Conservation (phyloP, 2,888 invertebrate genomes). For the Agonopterix subpropinquella region DNA sequence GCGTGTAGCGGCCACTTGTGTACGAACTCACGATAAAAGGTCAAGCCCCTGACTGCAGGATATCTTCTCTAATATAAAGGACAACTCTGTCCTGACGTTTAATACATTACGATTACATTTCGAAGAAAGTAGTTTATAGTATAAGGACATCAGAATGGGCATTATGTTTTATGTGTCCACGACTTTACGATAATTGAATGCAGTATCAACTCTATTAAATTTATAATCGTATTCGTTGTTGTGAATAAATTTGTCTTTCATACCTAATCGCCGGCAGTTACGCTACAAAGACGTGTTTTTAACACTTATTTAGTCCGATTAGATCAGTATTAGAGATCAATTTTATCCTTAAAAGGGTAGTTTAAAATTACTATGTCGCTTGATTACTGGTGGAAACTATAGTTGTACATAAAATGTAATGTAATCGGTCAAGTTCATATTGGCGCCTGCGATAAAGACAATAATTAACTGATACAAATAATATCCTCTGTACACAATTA, state of each 20-base stretch:
- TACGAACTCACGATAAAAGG: conserved; percentile 46
- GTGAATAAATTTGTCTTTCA: conserved; percentile 2
- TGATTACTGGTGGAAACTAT: not conserved
- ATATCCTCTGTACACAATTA: too few relatives aligned
- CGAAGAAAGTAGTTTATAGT: conserved; percentile 19
- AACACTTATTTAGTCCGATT: conserved; percentile 6
- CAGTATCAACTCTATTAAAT: not conserved
- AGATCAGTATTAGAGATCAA: conserved; percentile 1
- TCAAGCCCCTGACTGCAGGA: conserved; percentile 49
- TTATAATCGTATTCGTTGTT: too few relatives aligned
- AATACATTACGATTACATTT: conserved; percentile 12
- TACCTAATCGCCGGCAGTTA: not conserved
- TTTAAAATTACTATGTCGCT: too few relatives aligned
- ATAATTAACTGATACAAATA: too few relatives aligned
- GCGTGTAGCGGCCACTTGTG: conserved; percentile 1
- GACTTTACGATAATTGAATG: too few relatives aligned
- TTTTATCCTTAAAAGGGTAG: conserved; percentile 1
- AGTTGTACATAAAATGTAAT: not conserved
- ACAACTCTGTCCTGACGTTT: conserved; percentile 39
- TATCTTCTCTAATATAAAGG: conserved; percentile 47
- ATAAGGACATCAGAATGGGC: conserved; percentile 21
- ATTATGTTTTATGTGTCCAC: not conserved
- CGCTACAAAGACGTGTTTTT: conserved; percentile 1
- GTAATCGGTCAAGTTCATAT: conserved; percentile 2
- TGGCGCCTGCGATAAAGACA: not conserved